These are phyloP conservation scores for Forbesichthys agassizii DNA, from an alignment of 2,113 vertebrate species.

Conservation along the genomic window DNA sequence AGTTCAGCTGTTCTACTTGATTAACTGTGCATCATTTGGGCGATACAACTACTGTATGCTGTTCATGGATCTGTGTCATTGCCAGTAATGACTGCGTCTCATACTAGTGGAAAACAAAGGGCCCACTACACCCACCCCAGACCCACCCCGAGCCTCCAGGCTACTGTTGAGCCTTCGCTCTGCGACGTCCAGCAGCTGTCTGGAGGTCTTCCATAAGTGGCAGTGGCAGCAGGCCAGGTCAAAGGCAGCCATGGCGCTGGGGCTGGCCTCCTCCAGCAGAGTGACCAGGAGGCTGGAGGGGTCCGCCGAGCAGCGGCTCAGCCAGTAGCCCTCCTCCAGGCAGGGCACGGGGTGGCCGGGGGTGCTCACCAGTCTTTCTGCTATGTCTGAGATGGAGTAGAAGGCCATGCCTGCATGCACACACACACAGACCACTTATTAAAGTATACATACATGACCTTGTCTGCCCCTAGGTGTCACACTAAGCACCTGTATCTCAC, in stretches of 20 bases:
- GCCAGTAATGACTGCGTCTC: too few relatives aligned
- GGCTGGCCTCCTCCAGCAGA: constrained; percentile 87
- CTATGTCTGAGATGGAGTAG: constrained; percentile 96
- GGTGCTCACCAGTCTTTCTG: constrained; percentile 87
- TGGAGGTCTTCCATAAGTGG: constrained; percentile 93
- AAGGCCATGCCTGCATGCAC: constrained; percentile 88
- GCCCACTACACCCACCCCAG: background rate
- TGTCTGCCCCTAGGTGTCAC: too few relatives aligned
- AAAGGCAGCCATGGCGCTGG: constrained; percentile 90
- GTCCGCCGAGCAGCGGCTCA: constrained; percentile 73
- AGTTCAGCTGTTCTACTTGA: too few relatives aligned
- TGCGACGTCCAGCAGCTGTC: constrained; percentile 92
- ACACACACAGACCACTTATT: too few relatives aligned
- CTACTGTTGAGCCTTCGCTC: constrained; percentile 83
- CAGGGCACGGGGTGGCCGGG: constrained; percentile 79
- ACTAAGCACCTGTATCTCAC: too few relatives aligned
- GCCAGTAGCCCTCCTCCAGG: constrained; percentile 90
- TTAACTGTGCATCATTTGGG: too few relatives aligned
- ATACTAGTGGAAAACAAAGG: too few relatives aligned
- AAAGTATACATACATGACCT: too few relatives aligned
- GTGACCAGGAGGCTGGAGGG: constrained; percentile 69
- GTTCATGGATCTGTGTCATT: too few relatives aligned
- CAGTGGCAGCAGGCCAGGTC: constrained; percentile 96
- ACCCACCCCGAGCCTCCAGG: constrained; percentile 82
- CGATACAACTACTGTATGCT: too few relatives aligned